These are phyloP conservation scores for Anthopleura xanthogrammica DNA, from an alignment of 92 coral and sea anemone genomes.

Conservation along the genomic window DNA sequence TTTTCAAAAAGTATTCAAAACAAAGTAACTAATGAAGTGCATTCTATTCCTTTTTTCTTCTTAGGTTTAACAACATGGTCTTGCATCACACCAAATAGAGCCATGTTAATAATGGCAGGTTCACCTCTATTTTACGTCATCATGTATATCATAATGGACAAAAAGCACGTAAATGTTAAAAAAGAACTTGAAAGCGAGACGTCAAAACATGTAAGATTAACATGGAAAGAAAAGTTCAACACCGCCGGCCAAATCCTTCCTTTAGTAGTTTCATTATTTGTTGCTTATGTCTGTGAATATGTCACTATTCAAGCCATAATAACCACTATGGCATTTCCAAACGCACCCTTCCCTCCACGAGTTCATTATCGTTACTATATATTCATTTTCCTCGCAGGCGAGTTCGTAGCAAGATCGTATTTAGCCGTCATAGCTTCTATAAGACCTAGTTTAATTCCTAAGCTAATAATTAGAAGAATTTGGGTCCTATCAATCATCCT, in stretches of 20 bases:
- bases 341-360: slow-evolving; percentile 85
- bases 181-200: not conserved
- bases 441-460: slow-evolving; percentile 58
- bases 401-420: slow-evolving; percentile 80
- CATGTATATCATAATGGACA: slow-evolving; percentile 77
- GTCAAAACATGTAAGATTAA: not conserved
- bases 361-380: slow-evolving; percentile 85
- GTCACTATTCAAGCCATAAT: slow-evolving; percentile 81
- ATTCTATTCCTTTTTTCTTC: not conserved
- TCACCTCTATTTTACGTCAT: slow-evolving; percentile 75
- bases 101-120: slow-evolving; percentile 88
- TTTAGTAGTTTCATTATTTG: slow-evolving; percentile 68
- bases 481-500: slow-evolving; percentile 72
- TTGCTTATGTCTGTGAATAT: slow-evolving; percentile 82
- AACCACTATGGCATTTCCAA: slow-evolving; percentile 90
- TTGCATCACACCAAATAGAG: slow-evolving; percentile 70
- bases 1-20: not conserved
- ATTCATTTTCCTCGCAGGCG: slow-evolving; percentile 83
- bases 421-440: slow-evolving; percentile 68
- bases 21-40: not conserved
- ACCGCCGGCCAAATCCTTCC: slow-evolving; percentile 61
- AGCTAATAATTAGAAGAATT: slow-evolving; percentile 47
- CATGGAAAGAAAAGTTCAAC: slow-evolving; percentile 76
- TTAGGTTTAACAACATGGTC: slow-evolving; percentile 83
- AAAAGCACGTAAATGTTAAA: slow-evolving; percentile 40